Evolutionary conservation across 2,797 vertebrate species (phyloP).

Genomic region (Arrhamphus sclerolepis): DNA sequence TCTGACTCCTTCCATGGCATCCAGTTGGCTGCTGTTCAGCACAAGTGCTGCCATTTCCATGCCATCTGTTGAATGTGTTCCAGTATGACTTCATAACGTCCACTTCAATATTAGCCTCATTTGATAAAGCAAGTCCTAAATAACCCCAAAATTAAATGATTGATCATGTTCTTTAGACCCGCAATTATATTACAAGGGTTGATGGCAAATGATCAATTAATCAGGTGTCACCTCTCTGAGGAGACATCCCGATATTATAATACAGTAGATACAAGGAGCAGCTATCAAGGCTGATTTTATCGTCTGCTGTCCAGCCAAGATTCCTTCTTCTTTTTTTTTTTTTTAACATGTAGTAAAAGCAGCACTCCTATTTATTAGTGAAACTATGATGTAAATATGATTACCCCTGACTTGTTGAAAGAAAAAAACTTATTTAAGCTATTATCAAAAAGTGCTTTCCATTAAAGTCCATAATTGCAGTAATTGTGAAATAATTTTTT

Average conservation of each 20-base stretch:
- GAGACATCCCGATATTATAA: slow-evolving; percentile 26
- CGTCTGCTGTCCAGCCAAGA: slow-evolving; percentile 7
- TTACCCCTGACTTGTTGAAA: neutral
- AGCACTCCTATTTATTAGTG: too few species aligned
- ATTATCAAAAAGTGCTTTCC: too few species aligned
- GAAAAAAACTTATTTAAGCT: neutral
- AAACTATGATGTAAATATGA: neutral
- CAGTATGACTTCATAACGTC: slow-evolving; percentile 44
- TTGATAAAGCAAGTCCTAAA: slow-evolving; percentile 47
- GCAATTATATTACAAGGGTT: slow-evolving; percentile 40
- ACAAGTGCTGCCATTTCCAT: slow-evolving; percentile 42
- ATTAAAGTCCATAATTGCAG: too few species aligned
- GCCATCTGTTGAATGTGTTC: slow-evolving; percentile 61
- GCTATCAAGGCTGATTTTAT: slow-evolving; percentile 28
- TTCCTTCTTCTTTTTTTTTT: neutral
- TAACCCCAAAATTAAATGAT: slow-evolving; percentile 41
- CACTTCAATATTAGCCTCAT: slow-evolving; percentile 40
- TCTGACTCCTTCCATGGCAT: slow-evolving; percentile 33
- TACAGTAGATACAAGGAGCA: slow-evolving; percentile 9
- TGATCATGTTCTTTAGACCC: slow-evolving; percentile 29
- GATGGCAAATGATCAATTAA: slow-evolving; percentile 49
- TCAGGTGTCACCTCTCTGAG: slow-evolving; percentile 21
- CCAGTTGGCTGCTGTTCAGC: slow-evolving; percentile 56
- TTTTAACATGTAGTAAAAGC: too few species aligned
- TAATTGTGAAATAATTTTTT: too few species aligned